A percentile compares a stretch with the other conserved stretches of the same genome.
Evolutionary conservation across 2,888 invertebrate species (phyloP).

Genomic region (Steinernema hermaphroditum): DNA sequence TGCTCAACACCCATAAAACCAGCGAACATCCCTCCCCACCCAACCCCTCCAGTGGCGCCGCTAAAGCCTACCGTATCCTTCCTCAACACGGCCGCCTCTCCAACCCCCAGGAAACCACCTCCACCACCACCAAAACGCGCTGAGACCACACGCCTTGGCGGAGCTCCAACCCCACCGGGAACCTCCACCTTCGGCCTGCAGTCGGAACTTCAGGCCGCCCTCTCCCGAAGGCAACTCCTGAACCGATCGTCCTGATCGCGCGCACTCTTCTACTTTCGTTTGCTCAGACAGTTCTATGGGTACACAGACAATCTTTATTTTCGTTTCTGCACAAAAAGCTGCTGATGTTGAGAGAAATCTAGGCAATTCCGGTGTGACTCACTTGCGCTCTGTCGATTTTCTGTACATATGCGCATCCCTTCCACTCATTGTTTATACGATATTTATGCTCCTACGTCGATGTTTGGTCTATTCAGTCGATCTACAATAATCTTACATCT

Average conservation of each 20-base stretch:
- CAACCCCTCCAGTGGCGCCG: constrained; percentile 32
- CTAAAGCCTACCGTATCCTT: not conserved
- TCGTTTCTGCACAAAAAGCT: not conserved
- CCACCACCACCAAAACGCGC: constrained; percentile 64
- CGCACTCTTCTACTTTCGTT: constrained; percentile 2
- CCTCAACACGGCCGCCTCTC: not conserved
- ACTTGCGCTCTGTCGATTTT: constrained; percentile 25
- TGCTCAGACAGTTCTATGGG: constrained; percentile 22
- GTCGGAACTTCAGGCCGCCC: constrained; percentile 1
- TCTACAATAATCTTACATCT: too few relatives aligned
- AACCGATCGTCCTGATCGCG: not conserved
- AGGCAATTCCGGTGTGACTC: constrained; percentile 23
- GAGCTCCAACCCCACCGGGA: not conserved
- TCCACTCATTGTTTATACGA: too few relatives aligned
- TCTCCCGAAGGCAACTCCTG: not conserved
- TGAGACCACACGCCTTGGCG: constrained; percentile 47
- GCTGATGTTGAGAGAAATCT: not conserved
- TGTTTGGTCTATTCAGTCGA: too few relatives aligned
- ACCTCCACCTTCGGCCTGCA: constrained; percentile 10
- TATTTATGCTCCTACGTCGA: too few relatives aligned
- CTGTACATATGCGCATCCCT: constrained; percentile 21
- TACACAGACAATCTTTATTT: not conserved
- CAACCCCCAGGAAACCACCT: constrained; percentile 37
- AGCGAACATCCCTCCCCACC: constrained; percentile 27
- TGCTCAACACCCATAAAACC: constrained; percentile 2